phyloP scores from a whole-genome alignment of 1,140 invertebrate species.

The Linepithema humile region DNA sequence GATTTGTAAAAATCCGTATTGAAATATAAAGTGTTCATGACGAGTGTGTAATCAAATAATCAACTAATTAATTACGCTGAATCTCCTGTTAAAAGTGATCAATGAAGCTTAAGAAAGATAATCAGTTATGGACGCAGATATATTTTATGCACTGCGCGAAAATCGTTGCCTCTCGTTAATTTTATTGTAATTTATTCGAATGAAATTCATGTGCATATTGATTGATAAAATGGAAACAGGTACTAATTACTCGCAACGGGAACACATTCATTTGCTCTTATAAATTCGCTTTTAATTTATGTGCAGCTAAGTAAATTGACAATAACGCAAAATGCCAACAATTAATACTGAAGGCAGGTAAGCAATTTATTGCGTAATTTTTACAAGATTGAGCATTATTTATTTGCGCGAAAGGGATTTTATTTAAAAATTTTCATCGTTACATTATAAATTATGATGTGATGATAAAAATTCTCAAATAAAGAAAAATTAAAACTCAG shows the following conservation, averaged over 20 bases:
- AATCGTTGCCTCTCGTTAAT: constrained; percentile 28
- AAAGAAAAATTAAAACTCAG: too few relatives aligned
- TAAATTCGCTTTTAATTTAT: constrained; percentile 7
- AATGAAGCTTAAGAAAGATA: too few relatives aligned
- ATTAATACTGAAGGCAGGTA: not conserved
- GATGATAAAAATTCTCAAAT: too few relatives aligned
- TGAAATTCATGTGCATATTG: not conserved
- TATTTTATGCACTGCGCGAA: not conserved
- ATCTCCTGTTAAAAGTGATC: not conserved
- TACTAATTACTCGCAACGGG: constrained; percentile 2
- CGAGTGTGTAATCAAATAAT: not conserved
- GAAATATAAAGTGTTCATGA: not conserved
- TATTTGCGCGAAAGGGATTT: not conserved
- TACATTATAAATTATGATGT: too few relatives aligned
- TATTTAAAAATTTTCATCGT: too few relatives aligned
- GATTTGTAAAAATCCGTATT: not conserved
- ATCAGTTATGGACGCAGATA: not conserved
- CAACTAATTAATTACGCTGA: not conserved
- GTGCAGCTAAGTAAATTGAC: not conserved
- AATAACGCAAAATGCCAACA: not conserved
- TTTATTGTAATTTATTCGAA: constrained; percentile 41
- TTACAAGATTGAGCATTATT: not conserved
- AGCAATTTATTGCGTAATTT: not conserved
- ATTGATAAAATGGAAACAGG: constrained; percentile 24
- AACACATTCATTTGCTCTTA: not conserved